Base-by-base conservation (phyloP, 1,140 invertebrate species). In the Myzus persicae region DNA sequence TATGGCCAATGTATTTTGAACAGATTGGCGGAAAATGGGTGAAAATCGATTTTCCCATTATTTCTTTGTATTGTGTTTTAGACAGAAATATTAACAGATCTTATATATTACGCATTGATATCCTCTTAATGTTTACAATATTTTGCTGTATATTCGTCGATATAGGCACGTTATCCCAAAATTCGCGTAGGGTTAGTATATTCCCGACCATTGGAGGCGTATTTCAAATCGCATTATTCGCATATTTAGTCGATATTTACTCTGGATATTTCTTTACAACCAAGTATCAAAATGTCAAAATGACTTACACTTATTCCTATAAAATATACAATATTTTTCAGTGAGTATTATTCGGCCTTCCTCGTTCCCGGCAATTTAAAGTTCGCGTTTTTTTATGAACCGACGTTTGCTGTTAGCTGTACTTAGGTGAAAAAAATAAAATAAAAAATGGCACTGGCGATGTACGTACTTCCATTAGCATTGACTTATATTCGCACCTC, bases 401-500 rank as follows among this genome's bases (percentile, higher is more conserved):
- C 54, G 88, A 36, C 38, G 36, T 90, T 38, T 51, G 0, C 36
- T 36, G n/a, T 85, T 42, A 14, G 44, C n/a, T 9, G 85, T 88
- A 22, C 20, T 22, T 51, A 24, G 46, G 44, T 2, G 8, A 44
- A 88, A 36, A 48, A 88, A 46, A 48, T 22, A 85, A 42, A 51
- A 51, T 51, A 24, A 24, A 38, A 90, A 54, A 90, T 40, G 2
- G 3, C 51, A 5, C 11, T 48, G 31, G n/a, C 54, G 48, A 59
- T 38, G 24, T 59, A 59, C 59, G 36, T 22, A 59, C 88, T 51
- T 90, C 88, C 88, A 90, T 90, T 40, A 90, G 22, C 48, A 54
- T 40, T 51, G 88, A 90, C 88, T 90, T 90, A 38, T 42, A 89
- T 90, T 59, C 24, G 36, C 36, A 38, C 36, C 22, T 59, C 9